Percentiles rank a stretch among this genome's conserved stretches.
Evolutionary conservation across 1,140 invertebrate genomes (phyloP).

Genomic region (Mesaphorura yosii): DNA sequence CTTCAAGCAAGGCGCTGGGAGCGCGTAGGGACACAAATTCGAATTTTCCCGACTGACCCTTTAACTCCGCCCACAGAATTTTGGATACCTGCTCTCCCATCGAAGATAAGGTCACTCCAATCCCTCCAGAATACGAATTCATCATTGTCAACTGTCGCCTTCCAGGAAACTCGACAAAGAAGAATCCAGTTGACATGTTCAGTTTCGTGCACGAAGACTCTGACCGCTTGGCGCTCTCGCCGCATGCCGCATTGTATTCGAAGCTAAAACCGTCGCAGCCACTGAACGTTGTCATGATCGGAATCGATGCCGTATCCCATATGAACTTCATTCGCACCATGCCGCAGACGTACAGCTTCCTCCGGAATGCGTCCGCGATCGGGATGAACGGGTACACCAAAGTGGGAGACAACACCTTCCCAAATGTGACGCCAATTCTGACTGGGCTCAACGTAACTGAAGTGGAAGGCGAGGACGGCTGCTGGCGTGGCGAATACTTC

Average conservation of each 20-base stretch:
- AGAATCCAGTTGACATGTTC: not conserved
- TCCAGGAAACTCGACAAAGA: too few relatives aligned
- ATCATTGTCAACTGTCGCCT: constrained; percentile 21
- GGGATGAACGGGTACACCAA: constrained; percentile 36
- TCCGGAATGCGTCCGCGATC: constrained; percentile 35
- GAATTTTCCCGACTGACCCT: too few relatives aligned
- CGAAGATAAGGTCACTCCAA: constrained; percentile 6
- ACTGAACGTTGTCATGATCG: constrained; percentile 40
- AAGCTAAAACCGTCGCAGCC: too few relatives aligned
- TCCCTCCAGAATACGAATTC: constrained; percentile 21
- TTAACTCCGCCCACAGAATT: constrained; percentile 5
- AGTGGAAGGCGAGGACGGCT: too few relatives aligned
- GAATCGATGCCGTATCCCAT: constrained; percentile 47
- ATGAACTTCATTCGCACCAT: constrained; percentile 47
- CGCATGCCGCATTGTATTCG: constrained; percentile 25
- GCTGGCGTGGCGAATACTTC: too few relatives aligned
- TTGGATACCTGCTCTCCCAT: constrained; percentile 21
- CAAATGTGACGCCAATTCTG: constrained; percentile 45
- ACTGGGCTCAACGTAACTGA: constrained; percentile 48
- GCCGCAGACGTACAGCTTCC: constrained; percentile 39
- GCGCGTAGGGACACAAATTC: too few relatives aligned
- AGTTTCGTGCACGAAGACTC: constrained; percentile 41
- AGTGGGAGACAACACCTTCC: constrained; percentile 34
- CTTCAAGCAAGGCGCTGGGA: too few relatives aligned
- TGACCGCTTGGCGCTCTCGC: constrained; percentile 56